Base-by-base conservation (phyloP, 2,888 invertebrate genomes). In the Tyria jacobaeae region DNA sequence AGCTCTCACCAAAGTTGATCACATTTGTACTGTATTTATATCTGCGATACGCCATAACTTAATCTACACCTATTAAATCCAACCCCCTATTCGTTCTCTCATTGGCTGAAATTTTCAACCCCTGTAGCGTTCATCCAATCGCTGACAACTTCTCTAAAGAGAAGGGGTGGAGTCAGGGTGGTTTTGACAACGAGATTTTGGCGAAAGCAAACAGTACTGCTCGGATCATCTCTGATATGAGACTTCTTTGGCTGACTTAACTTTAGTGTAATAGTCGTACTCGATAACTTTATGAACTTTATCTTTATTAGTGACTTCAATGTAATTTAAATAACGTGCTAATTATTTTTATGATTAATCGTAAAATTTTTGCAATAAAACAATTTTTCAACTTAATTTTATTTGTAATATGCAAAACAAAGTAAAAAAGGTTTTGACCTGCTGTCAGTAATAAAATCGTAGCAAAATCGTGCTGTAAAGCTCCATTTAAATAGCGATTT, bases 1-100 rank as follows among this genome's bases (percentile, higher is more conserved):
- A 79, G 81, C 80, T 80, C 78, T 78, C 79, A 80, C 82, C 81
- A 65, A 73, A 75, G 80, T 86, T 88, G 86, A 88, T 87, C 83
- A 70, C 84, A 84, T 87, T 90, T 90, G 90, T 88, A 91, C 86
- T 84, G 82, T 85, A 85, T 88, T 84, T 85, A 88, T 89, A 89
- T 90, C 89, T 85, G 83, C 82, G 81, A 82, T 82, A 83, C 89
- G 85, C 89, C 87, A 91, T 92, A 94, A 92, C 89, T 90, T 87
- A 91, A 94, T 94, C 92, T 91, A 91, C 89, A 92, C 88, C 89
- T 91, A 91, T 89, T 89, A 85, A 90, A 86, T 83, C 83, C 86
- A 89, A 88, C 89, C 88, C 87, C 81, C 78, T 68, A 75, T 64
- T 66, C 70, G 54, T 48, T 50, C 66, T 71, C 64, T 70, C 72